Base-by-base conservation (phyloP, 1,140 invertebrate species). In the Caenorhabditis inopinata region DNA sequence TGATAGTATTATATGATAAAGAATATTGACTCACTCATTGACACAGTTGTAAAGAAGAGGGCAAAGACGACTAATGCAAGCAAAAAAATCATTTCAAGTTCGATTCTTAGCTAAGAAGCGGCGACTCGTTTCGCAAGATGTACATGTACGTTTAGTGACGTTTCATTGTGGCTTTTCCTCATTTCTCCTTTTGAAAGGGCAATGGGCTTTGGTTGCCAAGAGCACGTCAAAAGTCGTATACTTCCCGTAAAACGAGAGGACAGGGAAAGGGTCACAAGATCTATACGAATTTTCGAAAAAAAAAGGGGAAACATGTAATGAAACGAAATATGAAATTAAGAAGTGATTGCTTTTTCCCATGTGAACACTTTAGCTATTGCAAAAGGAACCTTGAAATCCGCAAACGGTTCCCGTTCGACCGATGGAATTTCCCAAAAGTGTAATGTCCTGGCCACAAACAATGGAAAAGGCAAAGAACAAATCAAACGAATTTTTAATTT, bases 161-260 rank as follows among this genome's bases (percentile, higher is more conserved):
- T 68, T 68, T 58, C 27, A 58, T 29, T 68, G 58, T 68, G 35
- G 58, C 32, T 29, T 68, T 68, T 32, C 38, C 58, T 42, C 32
- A 68, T 68, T 68, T 68, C 38, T 42, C 58, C 38, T 68, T 42
- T 68, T 68, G 58, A 68, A 68, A 68, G n/a, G 58, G 32, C 51
- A 16, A 16, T 32, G 53, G 29, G 27, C 32, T 68, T 38, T 68
- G 58, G 58, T 68, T 68, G 58, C 58, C 58, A 68, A 32, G 58
- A 38, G 58, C 58, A 29, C 58, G 58, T 68, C 29, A 38, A 68
- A 21, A 38, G 18, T 68, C 58, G 32, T 68, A 58, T 58, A 38
- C 38, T 32, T 32, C 32, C 38, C 27, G 11, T 42, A 68, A 68
- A 38, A 18, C 2, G n/a, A 38, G 32, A 32, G 53, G 29, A 29